Conservation (phyloP, 23 tunicate genomes). For the Oikopleura dioica region DNA sequence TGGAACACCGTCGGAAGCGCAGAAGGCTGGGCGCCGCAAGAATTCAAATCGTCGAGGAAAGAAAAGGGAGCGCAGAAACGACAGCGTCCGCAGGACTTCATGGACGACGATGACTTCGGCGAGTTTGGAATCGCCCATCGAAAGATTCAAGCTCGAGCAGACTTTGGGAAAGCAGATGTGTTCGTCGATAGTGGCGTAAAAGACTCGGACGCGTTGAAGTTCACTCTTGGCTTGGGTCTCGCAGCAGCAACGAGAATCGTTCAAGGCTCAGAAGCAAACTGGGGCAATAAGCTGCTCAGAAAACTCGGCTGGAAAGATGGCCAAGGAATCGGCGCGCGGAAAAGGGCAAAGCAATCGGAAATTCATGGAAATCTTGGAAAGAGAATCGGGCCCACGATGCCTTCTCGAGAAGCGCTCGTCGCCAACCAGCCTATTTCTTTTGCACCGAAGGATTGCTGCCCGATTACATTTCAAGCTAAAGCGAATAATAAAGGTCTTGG, state of each 20-base stretch:
- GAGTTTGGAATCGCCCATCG: conserved; percentile 63
- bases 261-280: conserved; percentile 16
- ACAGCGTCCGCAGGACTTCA: conserved; percentile 41
- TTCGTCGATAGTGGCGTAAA: too few species aligned
- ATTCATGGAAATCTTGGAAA: not conserved
- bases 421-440: not conserved
- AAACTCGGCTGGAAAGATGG: conserved; percentile 82
- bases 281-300: conserved; percentile 35
- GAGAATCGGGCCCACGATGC: not conserved
- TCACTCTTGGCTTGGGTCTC: not conserved
- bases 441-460: not conserved
- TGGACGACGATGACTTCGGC: conserved; percentile 80
- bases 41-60: conserved; percentile 40
- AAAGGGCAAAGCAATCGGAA: not conserved
- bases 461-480: not conserved
- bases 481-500: not conserved
- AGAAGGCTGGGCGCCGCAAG: conserved; percentile 75
- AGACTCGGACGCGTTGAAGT: not conserved
- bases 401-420: not conserved
- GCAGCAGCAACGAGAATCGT: not conserved
- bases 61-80: conserved; percentile 22
- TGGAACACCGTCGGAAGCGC: conserved; percentile 80
- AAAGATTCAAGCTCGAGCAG: conserved; percentile 17
- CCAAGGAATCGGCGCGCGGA: conserved; percentile 51
- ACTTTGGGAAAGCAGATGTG: conserved; percentile 16